Evolutionary conservation across 2,797 vertebrate genomes (phyloP), one percentile per base, ranked within the genome.

Genomic region (Helarctos malayanus): DNA sequence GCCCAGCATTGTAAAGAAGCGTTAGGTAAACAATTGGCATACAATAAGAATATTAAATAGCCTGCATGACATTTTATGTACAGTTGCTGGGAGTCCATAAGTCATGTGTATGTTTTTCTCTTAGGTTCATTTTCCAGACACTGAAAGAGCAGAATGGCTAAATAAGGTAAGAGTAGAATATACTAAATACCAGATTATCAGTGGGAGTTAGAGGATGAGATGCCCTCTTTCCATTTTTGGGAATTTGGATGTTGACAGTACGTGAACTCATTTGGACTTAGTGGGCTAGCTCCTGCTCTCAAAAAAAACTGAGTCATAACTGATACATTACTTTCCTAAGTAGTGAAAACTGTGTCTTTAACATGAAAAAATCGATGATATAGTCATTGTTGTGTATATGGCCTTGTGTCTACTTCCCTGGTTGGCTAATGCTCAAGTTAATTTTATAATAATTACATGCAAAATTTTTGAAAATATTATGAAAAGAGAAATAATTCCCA

Each of bases 101-200:
- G 93, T 96, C 61, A 25, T n/a, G 3, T 92, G 3, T 92, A 14
- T 96, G 15, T 97, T 79, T 78, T 80, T 75, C 14, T 97, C 91
- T 61, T 98, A 99, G 99, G 99, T 99, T 88, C 99, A 99, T 98
- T 99, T 99, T 98, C 99, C 99, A 98, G 99, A 99, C 97, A 99
- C 99, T 75, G 99, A 99, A 97, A 98, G 99, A 98, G 99, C 99
- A 98, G 99, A 99, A 98, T 99, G 99, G 99, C 98, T 99, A 96
- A 99, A 99, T 98, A 99, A 99, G 99, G 99, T 99, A 99, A 99
- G 97, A 32, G 56, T 29, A 21, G 68, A 71, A 29, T 79, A 11
- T 79, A 35, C 16, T 14, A 59, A 76, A 32, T 94, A 29, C 63
- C 75, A 81, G 47, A 11, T 35, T 29, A 13, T n/a, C 86, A 25